Base-by-base conservation (phyloP, 2,888 invertebrate species). In the Nymphalis c-album region DNA sequence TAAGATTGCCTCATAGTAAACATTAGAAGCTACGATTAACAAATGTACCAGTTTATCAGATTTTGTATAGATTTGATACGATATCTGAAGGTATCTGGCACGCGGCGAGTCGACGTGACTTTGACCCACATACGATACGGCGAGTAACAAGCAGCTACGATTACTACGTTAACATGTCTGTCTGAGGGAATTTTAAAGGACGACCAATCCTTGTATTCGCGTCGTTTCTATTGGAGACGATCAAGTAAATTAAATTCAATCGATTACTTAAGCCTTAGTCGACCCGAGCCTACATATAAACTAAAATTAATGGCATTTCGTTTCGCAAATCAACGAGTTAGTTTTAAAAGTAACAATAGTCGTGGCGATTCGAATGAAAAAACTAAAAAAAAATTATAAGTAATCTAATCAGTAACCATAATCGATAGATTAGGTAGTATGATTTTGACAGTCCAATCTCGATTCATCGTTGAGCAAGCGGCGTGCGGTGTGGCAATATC, bases 391-490 rank as follows among this genome's bases (percentile, higher is more conserved):
- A 60, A 60, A 31, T 20, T 22, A 40, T 64, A n/a, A n/a, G n/a
- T n/a, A 67, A 66, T 60, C 60, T 68, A 74, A 73, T 74, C 71
- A 67, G 69, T 63, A n/a, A 62, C 71, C 68, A 76, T 68, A 67
- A 67, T 75, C 67, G 75, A 76, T 77, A 76, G 74, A 76, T 78
- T 74, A 73, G 76, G 76, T 77, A 76, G 77, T 77, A 75, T 71
- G 80, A 84, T 86, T 87, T 84, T 80, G 81, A 80, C 78, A 81
- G 78, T 77, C 78, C 80, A 79, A 83, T 86, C 82, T 84, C 81
- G 78, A 85, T 85, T 81, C 84, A 84, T 82, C 77, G 84, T 91
- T 90, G 85, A 84, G 91, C 84, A 91, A 90, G 83, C 83, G 75
- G 78, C 78, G 75, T 72, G 79, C 82, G 75, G 80, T 89, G 88